Evolutionary conservation across 2,888 invertebrate species (phyloP), one percentile per base, ranked within the genome.

Genomic region (Caenorhabditis sulstoni): DNA sequence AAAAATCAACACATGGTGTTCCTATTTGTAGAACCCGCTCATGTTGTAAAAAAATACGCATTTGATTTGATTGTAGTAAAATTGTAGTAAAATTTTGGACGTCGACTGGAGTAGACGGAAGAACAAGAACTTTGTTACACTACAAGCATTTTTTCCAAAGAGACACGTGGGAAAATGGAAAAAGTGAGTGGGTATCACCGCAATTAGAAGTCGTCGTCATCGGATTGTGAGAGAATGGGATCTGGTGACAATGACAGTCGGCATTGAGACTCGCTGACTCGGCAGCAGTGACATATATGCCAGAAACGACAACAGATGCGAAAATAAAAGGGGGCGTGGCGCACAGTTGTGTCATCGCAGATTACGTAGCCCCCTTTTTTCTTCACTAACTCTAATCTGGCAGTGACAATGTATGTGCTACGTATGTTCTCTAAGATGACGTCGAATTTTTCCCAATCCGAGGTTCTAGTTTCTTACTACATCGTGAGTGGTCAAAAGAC

Each of bases 331-430:
- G 45, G n/a, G 61, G 52, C 41, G 59, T 52, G 47, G 35, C 5
- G 39, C 20, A 47, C 73, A 49, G 41, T 50, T 64, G 73, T 73
- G 73, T 73, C 73, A 73, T 73, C 57, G 44, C 49, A 65, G 50
- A 64, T 58, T 73, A 64, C 73, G 73, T 73, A 39, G 22, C 58
- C 44, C 5, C 45, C 62, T 41, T 50, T 18, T 61, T 18, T 20
- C 41, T 29, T 64, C 55, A 50, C 57, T 57, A 50, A 58, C 64
- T 64, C 64, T 64, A 73, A 73, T 73, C 73, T 73, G 64, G 50
- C 58, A 64, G 64, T 64, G 64, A 73, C 64, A 58, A 73, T 49
- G 41, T 22, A 73, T 49, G 41, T 22, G 71, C 18, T 64, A 73
- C 73, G 64, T 73, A 64, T 73, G 64, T 57, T 73, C 50, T 29